Percentiles rank a stretch among this genome's conserved stretches.
Evolutionary conservation across 2,888 invertebrate species (phyloP).

Genomic region (Drosophila mulleri): DNA sequence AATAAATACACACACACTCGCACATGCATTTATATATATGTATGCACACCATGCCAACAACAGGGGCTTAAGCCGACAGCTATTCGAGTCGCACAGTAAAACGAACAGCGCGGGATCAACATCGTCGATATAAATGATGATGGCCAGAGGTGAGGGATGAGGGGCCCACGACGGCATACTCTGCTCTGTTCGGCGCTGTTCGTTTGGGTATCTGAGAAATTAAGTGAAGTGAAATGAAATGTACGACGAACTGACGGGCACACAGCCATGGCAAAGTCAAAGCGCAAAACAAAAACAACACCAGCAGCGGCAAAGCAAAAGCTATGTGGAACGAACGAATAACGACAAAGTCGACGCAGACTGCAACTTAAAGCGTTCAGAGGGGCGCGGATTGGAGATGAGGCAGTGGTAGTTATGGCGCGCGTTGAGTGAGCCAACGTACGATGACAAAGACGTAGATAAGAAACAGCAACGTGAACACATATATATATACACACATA

Average conservation of each 20-base stretch:
- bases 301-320: conserved; percentile 54
- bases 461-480: conserved; percentile 78
- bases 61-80: conserved; percentile 78
- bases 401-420: conserved; percentile 77
- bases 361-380: conserved; percentile 72
- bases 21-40: conserved; percentile 11
- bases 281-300: conserved; percentile 49
- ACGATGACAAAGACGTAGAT: conserved; percentile 81
- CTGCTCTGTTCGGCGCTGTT: conserved; percentile 55
- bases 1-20: conserved; percentile 27
- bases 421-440: conserved; percentile 71
- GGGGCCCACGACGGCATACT: conserved; percentile 25
- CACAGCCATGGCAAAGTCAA: conserved; percentile 52
- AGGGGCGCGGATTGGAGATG: conserved; percentile 59
- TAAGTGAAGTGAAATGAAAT: conserved; percentile 81
- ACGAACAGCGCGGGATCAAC: conserved; percentile 56
- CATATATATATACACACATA: conserved; percentile 18
- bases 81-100: conserved; percentile 71
- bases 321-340: conserved; percentile 79
- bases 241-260: conserved; percentile 77
- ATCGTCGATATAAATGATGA: conserved; percentile 40
- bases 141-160: not conserved
- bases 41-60: conserved; percentile 35
- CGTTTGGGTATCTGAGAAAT: conserved; percentile 80
- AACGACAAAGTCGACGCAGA: conserved; percentile 58